A percentile compares a stretch with the other conserved stretches of the same genome.
Conservation (phyloP, 2,113 vertebrate genomes). For the Irena cyanogastra region DNA sequence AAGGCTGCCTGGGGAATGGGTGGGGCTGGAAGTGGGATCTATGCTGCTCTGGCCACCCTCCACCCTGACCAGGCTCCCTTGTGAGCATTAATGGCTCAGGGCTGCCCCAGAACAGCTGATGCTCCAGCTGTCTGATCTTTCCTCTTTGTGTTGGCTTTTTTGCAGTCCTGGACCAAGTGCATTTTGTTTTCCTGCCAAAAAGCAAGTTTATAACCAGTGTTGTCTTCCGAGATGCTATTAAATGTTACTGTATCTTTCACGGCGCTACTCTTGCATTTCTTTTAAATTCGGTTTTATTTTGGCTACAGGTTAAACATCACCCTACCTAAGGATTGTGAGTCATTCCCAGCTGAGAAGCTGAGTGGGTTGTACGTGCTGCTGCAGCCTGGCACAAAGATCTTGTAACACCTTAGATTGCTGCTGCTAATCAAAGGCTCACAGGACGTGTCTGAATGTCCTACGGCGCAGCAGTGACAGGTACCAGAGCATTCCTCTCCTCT, state of each 20-base stretch:
- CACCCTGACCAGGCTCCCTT: background rate
- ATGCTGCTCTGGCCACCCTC: background rate
- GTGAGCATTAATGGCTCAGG: background rate
- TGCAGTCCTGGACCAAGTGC: constrained; percentile 59
- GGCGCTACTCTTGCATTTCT: background rate
- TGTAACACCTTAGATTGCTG: constrained; percentile 1
- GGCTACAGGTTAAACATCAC: background rate
- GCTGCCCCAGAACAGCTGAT: background rate
- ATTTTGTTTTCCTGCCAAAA: constrained; percentile 67
- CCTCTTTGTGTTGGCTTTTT: constrained; percentile 24
- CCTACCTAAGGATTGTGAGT: background rate
- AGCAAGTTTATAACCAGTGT: constrained; percentile 50
- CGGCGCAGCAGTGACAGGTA: background rate
- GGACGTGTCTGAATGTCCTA: background rate
- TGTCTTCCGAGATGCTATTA: constrained; percentile 68
- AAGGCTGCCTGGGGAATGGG: background rate
- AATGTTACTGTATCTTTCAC: constrained; percentile 62
- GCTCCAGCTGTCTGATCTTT: background rate
- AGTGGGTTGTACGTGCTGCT: background rate
- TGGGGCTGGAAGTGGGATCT: background rate
- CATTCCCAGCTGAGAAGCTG: background rate
- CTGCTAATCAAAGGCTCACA: background rate
- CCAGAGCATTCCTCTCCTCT: background rate
- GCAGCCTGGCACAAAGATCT: constrained; percentile 6
- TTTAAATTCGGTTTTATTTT: background rate